phyloP scores from a whole-genome alignment of 2,888 invertebrate species.

The Shargacucullia verbasci region DNA sequence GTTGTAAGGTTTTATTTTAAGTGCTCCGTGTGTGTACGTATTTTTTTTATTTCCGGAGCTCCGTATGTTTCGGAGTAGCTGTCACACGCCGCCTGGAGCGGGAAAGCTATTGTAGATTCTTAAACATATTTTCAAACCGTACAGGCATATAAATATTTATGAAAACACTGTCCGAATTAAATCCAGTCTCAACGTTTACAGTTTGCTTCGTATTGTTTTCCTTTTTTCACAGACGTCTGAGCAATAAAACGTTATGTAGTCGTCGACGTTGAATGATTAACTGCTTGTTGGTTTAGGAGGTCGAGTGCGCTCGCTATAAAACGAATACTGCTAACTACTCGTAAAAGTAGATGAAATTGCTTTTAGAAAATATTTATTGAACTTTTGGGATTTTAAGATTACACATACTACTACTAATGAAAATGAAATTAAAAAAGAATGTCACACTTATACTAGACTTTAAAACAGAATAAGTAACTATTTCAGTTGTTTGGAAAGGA shows the following conservation, averaged over 20 bases:
- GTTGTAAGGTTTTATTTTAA: conserved; percentile 69
- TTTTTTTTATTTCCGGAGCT: conserved; percentile 60
- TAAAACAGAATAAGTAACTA: too few relatives aligned
- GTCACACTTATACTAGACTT: too few relatives aligned
- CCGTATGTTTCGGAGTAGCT: conserved; percentile 68
- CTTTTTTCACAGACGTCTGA: conserved; percentile 64
- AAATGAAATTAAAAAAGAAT: too few relatives aligned
- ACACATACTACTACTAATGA: conserved; percentile 1
- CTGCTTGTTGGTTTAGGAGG: conserved; percentile 58
- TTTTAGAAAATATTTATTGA: conserved; percentile 45
- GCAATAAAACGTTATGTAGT: conserved; percentile 66
- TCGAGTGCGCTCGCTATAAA: conserved; percentile 63
- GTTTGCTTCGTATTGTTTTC: conserved; percentile 65
- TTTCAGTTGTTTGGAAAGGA: too few relatives aligned
- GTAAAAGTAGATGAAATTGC: conserved; percentile 60
- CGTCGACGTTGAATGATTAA: conserved; percentile 71
- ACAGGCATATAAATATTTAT: conserved; percentile 74
- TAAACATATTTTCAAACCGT: conserved; percentile 68
- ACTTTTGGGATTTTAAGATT: conserved; percentile 1
- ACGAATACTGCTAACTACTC: conserved; percentile 58
- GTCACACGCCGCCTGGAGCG: conserved; percentile 64
- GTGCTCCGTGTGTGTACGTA: conserved; percentile 58
- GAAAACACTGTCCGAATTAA: conserved; percentile 75
- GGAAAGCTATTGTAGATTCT: conserved; percentile 65
- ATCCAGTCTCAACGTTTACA: conserved; percentile 70